These are phyloP conservation scores for Nansenia antarctica DNA, from an alignment of 2,113 vertebrate species.

Conservation along the genomic window DNA sequence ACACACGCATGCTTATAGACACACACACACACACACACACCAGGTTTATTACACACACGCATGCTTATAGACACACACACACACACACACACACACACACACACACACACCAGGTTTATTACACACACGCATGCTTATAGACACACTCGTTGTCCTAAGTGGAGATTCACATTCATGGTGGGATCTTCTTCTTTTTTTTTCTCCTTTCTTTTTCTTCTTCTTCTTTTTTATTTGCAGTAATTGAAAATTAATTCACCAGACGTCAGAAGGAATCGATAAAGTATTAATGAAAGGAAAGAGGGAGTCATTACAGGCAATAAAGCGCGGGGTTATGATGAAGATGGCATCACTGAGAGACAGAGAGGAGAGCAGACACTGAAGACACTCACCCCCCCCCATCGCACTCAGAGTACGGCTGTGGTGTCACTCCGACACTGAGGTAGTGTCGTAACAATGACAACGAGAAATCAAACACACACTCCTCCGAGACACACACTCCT, in stretches of 20 bases:
- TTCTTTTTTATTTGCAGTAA: slow-evolving; percentile 76
- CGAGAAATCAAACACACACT: not conserved
- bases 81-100: slow-evolving; percentile 2
- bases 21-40: not conserved
- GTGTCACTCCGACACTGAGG: not conserved
- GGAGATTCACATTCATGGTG: not conserved
- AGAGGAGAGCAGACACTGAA: slow-evolving; percentile 43
- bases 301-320: slow-evolving; percentile 82
- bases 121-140: slow-evolving; percentile 6
- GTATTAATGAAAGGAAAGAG: slow-evolving; percentile 80
- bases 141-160: no score
- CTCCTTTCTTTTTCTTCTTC: slow-evolving; percentile 47
- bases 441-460: not conserved
- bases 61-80: not conserved
- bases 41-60: not conserved
- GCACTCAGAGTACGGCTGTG: no score
- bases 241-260: slow-evolving; percentile 81
- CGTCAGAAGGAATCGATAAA: slow-evolving; percentile 77
- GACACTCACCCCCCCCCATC: not conserved
- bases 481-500: not conserved
- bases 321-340: slow-evolving; percentile 76
- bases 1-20: slow-evolving; percentile 21
- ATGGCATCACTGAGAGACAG: slow-evolving; percentile 72
- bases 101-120: not conserved
- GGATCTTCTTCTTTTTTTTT: not conserved